These are phyloP conservation scores for Paramormyrops kingsleyae DNA, from an alignment of 2,113 vertebrate genomes.

Conservation along the genomic window DNA sequence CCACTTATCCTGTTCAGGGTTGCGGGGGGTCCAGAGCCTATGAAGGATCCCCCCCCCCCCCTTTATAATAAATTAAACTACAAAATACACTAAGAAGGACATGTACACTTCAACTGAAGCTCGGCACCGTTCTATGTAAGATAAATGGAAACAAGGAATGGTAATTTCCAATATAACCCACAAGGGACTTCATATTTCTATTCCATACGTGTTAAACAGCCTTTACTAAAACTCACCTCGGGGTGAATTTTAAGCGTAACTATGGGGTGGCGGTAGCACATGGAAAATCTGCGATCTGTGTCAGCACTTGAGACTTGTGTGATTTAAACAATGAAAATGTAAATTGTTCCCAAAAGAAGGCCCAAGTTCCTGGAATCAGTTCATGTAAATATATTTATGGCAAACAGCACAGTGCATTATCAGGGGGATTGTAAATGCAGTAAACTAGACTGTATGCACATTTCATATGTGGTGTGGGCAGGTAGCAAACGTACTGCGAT, in stretches of 20 bases:
- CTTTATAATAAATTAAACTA: neutral
- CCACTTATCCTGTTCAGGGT: neutral
- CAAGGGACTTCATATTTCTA: neutral
- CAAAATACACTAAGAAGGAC: neutral
- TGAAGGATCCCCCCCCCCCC: neutral
- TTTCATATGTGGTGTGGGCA: neutral
- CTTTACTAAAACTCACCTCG: neutral
- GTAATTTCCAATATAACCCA: neutral
- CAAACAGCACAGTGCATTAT: neutral
- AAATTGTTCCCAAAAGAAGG: slow-evolving; percentile 6
- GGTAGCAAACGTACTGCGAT: neutral
- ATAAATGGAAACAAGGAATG: neutral
- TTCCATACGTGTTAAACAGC: neutral
- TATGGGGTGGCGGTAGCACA: neutral
- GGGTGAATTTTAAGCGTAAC: neutral
- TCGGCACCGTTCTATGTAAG: neutral
- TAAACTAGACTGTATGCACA: neutral
- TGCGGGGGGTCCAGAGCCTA: neutral
- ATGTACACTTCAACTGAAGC: neutral
- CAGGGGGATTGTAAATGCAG: neutral
- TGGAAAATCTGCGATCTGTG: neutral
- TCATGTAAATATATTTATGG: neutral
- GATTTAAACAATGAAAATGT: neutral
- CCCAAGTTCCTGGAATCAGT: neutral
- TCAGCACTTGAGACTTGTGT: neutral